Evolutionary conservation across 2,797 vertebrate genomes (phyloP).

Genomic region (Bovichtus diacanthus): DNA sequence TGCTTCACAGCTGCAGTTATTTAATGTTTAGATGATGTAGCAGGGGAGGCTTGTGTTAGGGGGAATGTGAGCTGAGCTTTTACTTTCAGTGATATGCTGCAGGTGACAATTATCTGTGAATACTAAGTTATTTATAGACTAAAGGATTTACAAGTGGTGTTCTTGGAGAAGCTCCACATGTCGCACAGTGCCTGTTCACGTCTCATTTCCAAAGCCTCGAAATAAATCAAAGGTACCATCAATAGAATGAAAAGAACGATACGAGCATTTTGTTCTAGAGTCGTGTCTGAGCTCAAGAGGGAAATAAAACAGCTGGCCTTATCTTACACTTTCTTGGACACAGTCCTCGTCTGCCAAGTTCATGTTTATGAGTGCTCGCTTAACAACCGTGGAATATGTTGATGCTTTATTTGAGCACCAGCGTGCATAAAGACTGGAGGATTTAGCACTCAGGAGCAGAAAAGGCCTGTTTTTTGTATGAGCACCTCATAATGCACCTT

Average conservation of each 20-base stretch:
- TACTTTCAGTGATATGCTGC: constrained; percentile 47
- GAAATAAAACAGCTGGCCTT: constrained; percentile 26
- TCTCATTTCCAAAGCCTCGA: constrained; percentile 38
- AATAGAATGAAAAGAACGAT: constrained; percentile 42
- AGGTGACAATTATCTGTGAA: constrained; percentile 51
- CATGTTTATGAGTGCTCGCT: constrained; percentile 35
- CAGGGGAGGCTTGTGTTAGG: constrained; percentile 26
- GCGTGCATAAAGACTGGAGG: constrained; percentile 14
- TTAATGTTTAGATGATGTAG: constrained; percentile 46
- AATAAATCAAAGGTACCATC: constrained; percentile 38
- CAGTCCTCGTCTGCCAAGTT: constrained; percentile 19
- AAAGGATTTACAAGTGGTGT: constrained; percentile 38
- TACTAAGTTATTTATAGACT: constrained; percentile 58
- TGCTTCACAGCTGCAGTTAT: constrained; percentile 38
- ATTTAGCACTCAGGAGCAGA: constrained; percentile 6
- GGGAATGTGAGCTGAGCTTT: constrained; percentile 14
- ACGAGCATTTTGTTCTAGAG: constrained; percentile 19
- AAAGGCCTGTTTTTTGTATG: constrained; percentile 24
- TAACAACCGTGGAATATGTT: constrained; percentile 36
- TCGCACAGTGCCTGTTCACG: constrained; percentile 16
- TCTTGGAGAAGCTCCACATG: constrained; percentile 35
- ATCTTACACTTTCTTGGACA: constrained; percentile 43
- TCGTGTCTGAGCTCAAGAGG: constrained; percentile 19
- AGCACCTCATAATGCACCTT: constrained; percentile 13
- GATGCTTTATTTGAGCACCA: constrained; percentile 36